These are phyloP conservation scores for Stichopus chloronotus DNA, from an alignment of 35 echinoderm and acorn worm genomes.

Conservation along the genomic window DNA sequence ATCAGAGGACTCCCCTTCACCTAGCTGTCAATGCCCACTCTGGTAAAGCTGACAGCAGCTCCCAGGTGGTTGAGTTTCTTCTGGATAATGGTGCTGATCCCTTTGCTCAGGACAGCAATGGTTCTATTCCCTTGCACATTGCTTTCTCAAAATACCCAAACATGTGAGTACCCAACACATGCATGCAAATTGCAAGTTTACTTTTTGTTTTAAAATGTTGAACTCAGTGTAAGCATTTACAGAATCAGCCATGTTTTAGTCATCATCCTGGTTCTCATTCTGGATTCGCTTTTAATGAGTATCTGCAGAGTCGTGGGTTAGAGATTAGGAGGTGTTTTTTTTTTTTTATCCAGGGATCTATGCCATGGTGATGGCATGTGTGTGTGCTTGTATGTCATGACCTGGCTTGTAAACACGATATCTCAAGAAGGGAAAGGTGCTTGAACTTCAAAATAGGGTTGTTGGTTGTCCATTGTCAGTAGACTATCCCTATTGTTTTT, in stretches of 20 bases:
- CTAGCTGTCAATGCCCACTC: constrained; percentile 62
- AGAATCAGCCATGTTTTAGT: no score
- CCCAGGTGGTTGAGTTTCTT: constrained; percentile 61
- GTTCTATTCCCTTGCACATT: constrained; percentile 57
- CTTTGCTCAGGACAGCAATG: constrained; percentile 34
- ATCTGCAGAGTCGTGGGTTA: no score
- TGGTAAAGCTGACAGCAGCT: constrained; percentile 49
- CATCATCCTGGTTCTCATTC: neutral
- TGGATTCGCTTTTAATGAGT: neutral
- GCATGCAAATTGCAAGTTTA: neutral
- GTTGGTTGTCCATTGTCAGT: no score
- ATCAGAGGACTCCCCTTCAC: constrained; percentile 58
- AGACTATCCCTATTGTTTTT: no score
- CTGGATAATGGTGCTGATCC: constrained; percentile 53
- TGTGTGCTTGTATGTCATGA: no score
- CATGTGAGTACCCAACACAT: neutral
- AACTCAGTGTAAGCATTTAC: no score
- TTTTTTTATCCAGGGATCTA: no score
- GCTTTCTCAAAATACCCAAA: constrained; percentile 63
- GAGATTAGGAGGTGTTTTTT: no score
- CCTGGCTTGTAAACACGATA: no score
- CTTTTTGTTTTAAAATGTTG: neutral
- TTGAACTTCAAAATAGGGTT: no score
- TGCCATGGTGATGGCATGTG: no score
- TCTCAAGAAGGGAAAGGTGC: no score